Evolutionary conservation across 2,113 vertebrate genomes (phyloP), one percentile per base, ranked within the genome.

Genomic region (Pseudorasbora parva): DNA sequence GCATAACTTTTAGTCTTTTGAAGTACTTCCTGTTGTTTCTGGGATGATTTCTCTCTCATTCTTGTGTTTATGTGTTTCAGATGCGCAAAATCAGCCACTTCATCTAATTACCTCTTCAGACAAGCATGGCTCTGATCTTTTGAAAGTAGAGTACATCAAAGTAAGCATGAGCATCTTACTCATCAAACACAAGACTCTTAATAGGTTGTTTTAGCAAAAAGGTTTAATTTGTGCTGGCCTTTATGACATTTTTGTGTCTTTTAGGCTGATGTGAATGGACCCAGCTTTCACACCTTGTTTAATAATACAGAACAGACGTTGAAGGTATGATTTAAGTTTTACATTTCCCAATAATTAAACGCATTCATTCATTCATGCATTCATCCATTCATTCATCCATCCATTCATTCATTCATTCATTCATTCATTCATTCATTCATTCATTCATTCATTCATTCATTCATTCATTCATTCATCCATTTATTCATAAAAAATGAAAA

Each of bases 121-220:
- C 89, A 94, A 94, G 85, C 92, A 94, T 85, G 93, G 93, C 76
- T 92, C 94, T 73, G 94, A 97, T 89, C 95, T 99, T 77, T 93
- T 99, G 88, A 98, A 97, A 91, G 96, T 98, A 86, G 95, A 97
- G 78, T 99, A 95, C 87, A 90, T 93, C 90, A 97, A 96, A 95
- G 98, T 99, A 92, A 90, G 81, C 27, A 27, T 25, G 71, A 8
- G 56, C 12, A 41, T 19, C 68, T 33, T 9, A 0, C 14, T 77
- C n/a, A 54, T 54, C 8, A 87, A 74, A 84, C 80, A 47, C 51
- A 64, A 76, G 19, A 62, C 25, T 68, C 11, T n/a, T 33, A 43
- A 21, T 47, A 33, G 15, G 19, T 10, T 14, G 30, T 17, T n/a
- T 64, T 14, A 23, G 3, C 45, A 15, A 2, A 25, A 56, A 5